phyloP scores from a whole-genome alignment of 2,113 vertebrate species.

The Chiloscyllium plagiosum region DNA sequence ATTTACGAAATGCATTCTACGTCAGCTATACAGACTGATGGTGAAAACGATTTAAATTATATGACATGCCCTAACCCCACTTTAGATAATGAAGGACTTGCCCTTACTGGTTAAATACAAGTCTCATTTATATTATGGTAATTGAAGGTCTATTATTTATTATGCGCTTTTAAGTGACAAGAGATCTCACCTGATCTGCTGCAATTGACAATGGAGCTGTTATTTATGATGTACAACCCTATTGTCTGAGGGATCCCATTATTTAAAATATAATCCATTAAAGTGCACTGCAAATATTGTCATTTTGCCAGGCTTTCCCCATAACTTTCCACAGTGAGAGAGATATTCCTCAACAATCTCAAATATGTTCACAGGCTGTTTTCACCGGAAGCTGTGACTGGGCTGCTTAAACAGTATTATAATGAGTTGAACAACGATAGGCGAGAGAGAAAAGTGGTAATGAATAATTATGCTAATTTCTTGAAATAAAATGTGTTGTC shows the following conservation, averaged over 20 bases:
- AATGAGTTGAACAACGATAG: neutral
- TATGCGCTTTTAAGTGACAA: neutral
- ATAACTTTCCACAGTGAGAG: neutral
- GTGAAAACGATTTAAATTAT: no score
- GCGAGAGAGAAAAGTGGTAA: neutral
- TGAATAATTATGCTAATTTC: constrained; percentile 21
- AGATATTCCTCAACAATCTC: neutral
- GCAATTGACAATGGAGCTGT: neutral
- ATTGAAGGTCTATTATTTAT: neutral
- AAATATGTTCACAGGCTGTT: neutral
- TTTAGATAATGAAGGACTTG: neutral
- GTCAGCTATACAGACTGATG: no score
- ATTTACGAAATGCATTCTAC: no score
- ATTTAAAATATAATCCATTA: neutral
- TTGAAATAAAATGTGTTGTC: neutral
- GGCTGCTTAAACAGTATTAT: constrained; percentile 17
- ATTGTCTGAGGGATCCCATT: neutral
- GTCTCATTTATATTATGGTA: neutral
- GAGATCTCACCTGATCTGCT: neutral
- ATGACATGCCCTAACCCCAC: neutral
- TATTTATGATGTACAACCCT: neutral
- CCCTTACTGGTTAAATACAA: neutral
- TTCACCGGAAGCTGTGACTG: neutral
- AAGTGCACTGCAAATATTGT: neutral
- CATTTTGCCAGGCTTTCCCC: neutral